phyloP scores from a whole-genome alignment of 2,797 vertebrate species.

The Acanthurus leucopareius region DNA sequence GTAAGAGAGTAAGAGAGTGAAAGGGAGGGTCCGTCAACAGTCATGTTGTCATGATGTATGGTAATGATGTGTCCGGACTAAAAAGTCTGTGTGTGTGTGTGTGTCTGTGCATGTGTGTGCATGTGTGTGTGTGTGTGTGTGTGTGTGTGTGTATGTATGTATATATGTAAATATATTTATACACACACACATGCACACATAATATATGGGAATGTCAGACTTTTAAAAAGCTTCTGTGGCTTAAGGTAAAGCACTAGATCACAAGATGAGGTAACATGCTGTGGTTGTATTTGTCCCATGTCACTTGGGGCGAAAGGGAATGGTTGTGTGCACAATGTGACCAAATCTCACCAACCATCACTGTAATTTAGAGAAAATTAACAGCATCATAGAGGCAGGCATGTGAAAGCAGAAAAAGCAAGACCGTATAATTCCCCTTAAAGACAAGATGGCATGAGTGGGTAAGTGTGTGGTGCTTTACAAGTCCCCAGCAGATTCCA shows the following conservation, averaged over 20 bases:
- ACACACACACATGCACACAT: too few relatives aligned
- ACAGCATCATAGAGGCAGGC: slow-evolving; percentile 42
- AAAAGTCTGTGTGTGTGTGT: too few relatives aligned
- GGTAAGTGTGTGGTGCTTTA: slow-evolving; percentile 57
- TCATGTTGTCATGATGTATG: too few relatives aligned
- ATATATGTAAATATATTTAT: too few relatives aligned
- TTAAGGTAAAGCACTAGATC: slow-evolving; percentile 21
- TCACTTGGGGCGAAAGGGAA: slow-evolving; percentile 42
- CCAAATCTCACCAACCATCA: slow-evolving; percentile 68
- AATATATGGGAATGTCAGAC: slow-evolving; percentile 8
- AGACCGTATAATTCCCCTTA: slow-evolving; percentile 55
- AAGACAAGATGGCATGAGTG: slow-evolving; percentile 41
- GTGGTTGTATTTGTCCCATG: slow-evolving; percentile 59
- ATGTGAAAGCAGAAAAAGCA: slow-evolving; percentile 58
- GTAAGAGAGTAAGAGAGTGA: too few relatives aligned
- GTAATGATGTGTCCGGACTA: too few relatives aligned
- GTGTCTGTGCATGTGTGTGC: too few relatives aligned
- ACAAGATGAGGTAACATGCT: slow-evolving; percentile 42
- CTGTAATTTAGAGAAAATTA: slow-evolving; percentile 74
- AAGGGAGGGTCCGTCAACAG: too few relatives aligned
- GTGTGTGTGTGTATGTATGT: too few relatives aligned
- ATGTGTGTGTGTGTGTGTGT: too few relatives aligned
- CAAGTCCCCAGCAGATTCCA: slow-evolving; percentile 71
- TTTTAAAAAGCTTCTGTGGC: slow-evolving; percentile 1
- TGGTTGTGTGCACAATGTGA: slow-evolving; percentile 50